Conservation (phyloP, 2,113 vertebrate genomes). For the Ibidorhyncha struthersii region DNA sequence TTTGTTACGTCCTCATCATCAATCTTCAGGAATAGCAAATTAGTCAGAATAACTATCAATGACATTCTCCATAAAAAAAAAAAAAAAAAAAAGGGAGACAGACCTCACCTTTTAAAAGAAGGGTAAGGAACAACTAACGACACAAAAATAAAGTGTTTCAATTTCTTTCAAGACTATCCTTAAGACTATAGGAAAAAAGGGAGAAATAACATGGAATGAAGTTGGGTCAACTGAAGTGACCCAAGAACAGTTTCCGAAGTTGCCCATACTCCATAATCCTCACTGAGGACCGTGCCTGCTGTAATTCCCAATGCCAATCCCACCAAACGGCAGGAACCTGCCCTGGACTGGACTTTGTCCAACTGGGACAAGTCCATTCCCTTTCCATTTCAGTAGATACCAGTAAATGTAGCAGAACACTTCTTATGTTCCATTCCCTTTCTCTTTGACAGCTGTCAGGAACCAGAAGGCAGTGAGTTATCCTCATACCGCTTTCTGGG, state of each 20-base stretch:
- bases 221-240: rapidly evolving
- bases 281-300: background rate
- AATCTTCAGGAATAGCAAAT: background rate
- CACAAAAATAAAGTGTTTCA: background rate
- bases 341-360: background rate
- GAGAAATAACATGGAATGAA: background rate
- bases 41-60: background rate
- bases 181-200: background rate
- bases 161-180: background rate
- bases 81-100: background rate
- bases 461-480: background rate
- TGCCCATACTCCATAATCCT: rapidly evolving
- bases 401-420: background rate
- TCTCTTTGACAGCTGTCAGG: background rate
- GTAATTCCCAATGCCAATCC: no score
- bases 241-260: rapidly evolving
- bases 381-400: background rate
- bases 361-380: background rate
- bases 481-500: rapidly evolving
- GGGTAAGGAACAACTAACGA: background rate
- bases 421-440: background rate
- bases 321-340: background rate
- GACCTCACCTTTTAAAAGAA: background rate
- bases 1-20: background rate
- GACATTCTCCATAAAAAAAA: background rate